Evolutionary conservation across 2,888 invertebrate genomes (phyloP).

Genomic region (Athripsodes cinereus): DNA sequence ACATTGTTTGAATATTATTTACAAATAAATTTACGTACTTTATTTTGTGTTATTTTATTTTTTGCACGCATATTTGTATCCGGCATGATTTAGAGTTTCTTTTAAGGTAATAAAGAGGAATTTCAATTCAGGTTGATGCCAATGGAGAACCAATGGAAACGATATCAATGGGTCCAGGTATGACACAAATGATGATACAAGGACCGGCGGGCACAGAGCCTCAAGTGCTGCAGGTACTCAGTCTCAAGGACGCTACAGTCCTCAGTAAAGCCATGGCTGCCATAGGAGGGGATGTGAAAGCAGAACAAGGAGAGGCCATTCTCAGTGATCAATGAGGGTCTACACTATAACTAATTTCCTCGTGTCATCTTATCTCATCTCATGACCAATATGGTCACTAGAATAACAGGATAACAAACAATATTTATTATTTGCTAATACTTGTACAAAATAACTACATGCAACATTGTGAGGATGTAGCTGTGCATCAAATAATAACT

Average conservation of each 20-base stretch:
- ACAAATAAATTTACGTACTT: neutral
- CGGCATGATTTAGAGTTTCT: neutral
- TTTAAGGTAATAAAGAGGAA: slow-evolving; percentile 4
- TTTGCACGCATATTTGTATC: neutral
- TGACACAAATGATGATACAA: slow-evolving; percentile 79
- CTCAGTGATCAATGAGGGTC: slow-evolving; percentile 38
- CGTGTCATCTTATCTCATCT: no score
- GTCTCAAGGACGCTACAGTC: slow-evolving; percentile 77
- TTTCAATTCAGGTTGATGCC: slow-evolving; percentile 60
- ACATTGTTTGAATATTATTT: neutral
- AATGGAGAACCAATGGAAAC: slow-evolving; percentile 71
- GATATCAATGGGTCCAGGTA: slow-evolving; percentile 69
- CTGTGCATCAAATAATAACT: no score
- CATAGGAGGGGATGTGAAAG: slow-evolving; percentile 59
- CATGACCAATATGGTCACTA: no score
- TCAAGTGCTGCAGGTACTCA: slow-evolving; percentile 77
- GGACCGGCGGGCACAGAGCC: slow-evolving; percentile 62
- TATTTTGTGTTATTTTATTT: neutral
- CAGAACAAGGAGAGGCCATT: slow-evolving; percentile 60
- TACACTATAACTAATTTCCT: no score
- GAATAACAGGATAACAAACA: neutral
- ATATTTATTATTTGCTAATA: neutral
- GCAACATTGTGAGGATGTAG: no score
- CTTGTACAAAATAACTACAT: no score
- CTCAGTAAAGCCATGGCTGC: slow-evolving; percentile 73